These are phyloP conservation scores for Nipponia nippon DNA, from an alignment of 2,113 vertebrate genomes.

Conservation along the genomic window DNA sequence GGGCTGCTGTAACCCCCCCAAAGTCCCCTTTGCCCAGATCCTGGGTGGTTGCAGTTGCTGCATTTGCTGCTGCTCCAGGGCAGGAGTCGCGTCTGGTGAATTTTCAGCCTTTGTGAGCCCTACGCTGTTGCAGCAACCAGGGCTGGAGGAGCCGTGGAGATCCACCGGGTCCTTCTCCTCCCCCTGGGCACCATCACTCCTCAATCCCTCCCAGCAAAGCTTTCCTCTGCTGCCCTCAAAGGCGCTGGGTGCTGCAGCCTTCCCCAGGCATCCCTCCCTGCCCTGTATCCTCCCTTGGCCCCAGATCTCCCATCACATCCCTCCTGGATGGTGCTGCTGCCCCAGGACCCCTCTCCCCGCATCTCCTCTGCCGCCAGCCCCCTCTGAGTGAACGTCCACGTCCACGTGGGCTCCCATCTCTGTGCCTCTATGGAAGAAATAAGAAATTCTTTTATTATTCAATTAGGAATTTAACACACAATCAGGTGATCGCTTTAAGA, in stretches of 20 bases:
- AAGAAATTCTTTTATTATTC: conserved; percentile 53
- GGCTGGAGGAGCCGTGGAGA: not conserved
- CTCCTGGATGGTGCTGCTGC: not conserved
- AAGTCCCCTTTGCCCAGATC: not conserved
- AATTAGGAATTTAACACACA: conserved; percentile 57
- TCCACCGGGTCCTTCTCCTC: not conserved
- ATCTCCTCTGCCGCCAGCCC: not conserved
- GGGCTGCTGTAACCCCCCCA: not conserved
- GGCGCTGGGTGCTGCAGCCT: not conserved
- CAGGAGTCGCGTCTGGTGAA: accelerated
- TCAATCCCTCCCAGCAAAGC: not conserved
- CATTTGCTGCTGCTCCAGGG: not conserved
- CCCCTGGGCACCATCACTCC: not conserved
- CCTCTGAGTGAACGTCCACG: not conserved
- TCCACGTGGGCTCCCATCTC: not conserved
- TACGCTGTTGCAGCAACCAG: accelerated
- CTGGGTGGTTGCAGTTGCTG: not conserved
- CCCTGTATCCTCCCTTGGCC: accelerated
- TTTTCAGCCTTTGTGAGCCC: not conserved
- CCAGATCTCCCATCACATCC: not conserved
- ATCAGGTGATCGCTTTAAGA: conserved; percentile 64
- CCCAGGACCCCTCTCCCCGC: not conserved
- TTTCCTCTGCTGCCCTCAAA: not conserved
- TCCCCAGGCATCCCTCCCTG: not conserved
- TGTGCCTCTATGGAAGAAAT: not conserved